A percentile compares a stretch with the other conserved stretches of the same genome.
These are phyloP conservation scores for Pygocentrus nattereri DNA, from an alignment of 2,797 vertebrate genomes.

Conservation along the genomic window DNA sequence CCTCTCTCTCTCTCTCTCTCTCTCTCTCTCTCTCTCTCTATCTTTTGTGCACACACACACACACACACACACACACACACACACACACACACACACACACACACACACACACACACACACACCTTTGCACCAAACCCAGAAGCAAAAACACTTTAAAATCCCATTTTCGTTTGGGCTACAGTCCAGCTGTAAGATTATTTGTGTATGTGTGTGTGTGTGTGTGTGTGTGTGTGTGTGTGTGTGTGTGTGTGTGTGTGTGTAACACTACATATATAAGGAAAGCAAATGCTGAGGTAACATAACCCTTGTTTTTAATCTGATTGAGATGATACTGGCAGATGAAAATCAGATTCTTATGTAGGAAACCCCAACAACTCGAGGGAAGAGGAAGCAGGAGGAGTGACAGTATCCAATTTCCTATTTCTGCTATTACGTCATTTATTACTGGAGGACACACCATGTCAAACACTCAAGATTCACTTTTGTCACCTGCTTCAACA, in stretches of 20 bases:
- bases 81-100: neutral
- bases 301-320: constrained; percentile 5
- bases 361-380: neutral
- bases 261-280: neutral
- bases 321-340: neutral
- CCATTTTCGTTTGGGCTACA: constrained; percentile 6
- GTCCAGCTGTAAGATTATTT: constrained; percentile 2
- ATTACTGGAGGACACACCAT: neutral
- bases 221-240: neutral
- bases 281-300: neutral
- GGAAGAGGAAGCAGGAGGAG: neutral
- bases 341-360: constrained; percentile 6
- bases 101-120: neutral
- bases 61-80: neutral
- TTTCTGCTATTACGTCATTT: constrained; percentile 10
- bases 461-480: neutral
- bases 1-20: neutral
- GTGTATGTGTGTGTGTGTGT: too few species aligned
- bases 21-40: constrained; percentile 1
- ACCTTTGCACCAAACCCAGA: constrained; percentile 23
- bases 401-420: neutral
- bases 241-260: too few species aligned
- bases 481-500: constrained; percentile 1
- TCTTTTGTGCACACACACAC: neutral
- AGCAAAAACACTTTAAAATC: constrained; percentile 11